A percentile compares a stretch with the other conserved stretches of the same genome.
Evolutionary conservation across 35 echinoderm and acorn worm genomes (phyloP).

Genomic region (Holothuria glaberrima): DNA sequence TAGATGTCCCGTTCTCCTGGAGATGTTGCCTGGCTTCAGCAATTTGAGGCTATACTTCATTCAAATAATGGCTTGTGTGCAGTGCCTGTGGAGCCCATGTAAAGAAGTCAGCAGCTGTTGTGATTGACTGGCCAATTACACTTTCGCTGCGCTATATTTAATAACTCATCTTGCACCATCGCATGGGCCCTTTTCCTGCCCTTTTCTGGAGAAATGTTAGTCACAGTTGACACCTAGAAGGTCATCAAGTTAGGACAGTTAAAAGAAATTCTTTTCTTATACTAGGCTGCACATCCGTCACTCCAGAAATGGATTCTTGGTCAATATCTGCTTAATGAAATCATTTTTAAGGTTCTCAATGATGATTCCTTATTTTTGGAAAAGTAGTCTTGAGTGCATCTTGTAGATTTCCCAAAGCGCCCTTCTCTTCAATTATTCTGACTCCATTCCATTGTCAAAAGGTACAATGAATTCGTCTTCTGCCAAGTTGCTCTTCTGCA

Average conservation of each 20-base stretch:
- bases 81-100: background rate
- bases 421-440: slow-evolving; percentile 38
- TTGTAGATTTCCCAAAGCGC: background rate
- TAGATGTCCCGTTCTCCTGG: background rate
- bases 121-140: background rate
- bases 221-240: background rate
- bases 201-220: slow-evolving; percentile 5
- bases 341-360: background rate
- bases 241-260: background rate
- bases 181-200: slow-evolving; percentile 20
- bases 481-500: background rate
- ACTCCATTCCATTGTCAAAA: no score
- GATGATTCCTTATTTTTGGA: background rate
- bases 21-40: slow-evolving; percentile 10
- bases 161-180: background rate
- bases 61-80: slow-evolving; percentile 7
- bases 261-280: slow-evolving; percentile 16
- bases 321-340: background rate
- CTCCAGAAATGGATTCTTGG: slow-evolving; percentile 10
- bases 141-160: background rate
- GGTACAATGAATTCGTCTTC: slow-evolving; percentile 23
- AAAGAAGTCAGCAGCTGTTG: slow-evolving; percentile 9
- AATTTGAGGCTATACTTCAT: background rate
- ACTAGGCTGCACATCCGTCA: slow-evolving; percentile 35
- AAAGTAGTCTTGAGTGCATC: slow-evolving; percentile 8